A percentile compares a stretch with the other conserved stretches of the same genome.
phyloP scores from a whole-genome alignment of 2,113 vertebrate genomes.

The Trinectes maculatus region DNA sequence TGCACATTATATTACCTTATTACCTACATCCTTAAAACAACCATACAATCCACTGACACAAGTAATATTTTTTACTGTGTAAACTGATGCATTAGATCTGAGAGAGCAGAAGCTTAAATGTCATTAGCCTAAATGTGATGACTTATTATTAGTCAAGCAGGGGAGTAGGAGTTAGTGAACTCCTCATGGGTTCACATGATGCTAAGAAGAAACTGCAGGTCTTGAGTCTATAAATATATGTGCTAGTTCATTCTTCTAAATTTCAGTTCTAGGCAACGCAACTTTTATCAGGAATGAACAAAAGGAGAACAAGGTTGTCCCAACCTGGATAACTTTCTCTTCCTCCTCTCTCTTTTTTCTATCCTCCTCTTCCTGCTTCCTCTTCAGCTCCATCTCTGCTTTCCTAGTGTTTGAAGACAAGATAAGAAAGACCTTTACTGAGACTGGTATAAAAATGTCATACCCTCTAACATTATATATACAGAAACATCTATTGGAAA shows the following conservation, averaged over 20 bases:
- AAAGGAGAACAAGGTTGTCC: neutral
- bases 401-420: conserved; percentile 82
- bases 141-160: too few relatives aligned
- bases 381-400: conserved; percentile 94
- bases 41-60: too few relatives aligned
- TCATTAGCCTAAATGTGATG: too few relatives aligned
- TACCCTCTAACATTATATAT: neutral
- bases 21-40: too few relatives aligned
- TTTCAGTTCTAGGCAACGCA: neutral
- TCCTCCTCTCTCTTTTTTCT: conserved; percentile 93
- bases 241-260: neutral
- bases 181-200: neutral
- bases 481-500: too few relatives aligned
- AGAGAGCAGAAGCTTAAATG: too few relatives aligned
- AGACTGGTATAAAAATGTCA: neutral
- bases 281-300: neutral
- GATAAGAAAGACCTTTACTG: neutral
- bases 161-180: neutral
- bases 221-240: neutral
- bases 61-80: too few relatives aligned
- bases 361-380: conserved; percentile 96
- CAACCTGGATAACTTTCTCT: conserved; percentile 92
- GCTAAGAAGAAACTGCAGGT: neutral
- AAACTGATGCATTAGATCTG: too few relatives aligned
- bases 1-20: too few relatives aligned